Conservation (phyloP, 2,113 vertebrate genomes). For the Myiagra hebetior region DNA sequence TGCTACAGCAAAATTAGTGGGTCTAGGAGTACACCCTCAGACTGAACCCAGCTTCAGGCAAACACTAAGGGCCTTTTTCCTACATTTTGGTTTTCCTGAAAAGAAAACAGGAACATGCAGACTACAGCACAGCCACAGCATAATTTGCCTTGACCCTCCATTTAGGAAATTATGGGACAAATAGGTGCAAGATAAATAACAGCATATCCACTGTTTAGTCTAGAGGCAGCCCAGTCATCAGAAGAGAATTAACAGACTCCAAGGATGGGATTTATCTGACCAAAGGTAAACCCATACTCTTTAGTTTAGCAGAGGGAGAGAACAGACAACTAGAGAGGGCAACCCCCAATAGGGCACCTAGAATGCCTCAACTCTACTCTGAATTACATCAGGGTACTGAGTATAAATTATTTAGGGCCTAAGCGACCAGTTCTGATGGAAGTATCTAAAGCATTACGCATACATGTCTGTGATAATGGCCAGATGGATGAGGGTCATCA, state of each 20-base stretch:
- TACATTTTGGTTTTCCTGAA: neutral
- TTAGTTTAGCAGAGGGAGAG: neutral
- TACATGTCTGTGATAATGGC: fast-evolving
- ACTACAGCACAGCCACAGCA: neutral
- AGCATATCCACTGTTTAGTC: neutral
- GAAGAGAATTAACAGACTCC: neutral
- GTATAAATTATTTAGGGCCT: neutral
- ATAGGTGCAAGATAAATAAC: neutral
- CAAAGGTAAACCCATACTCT: neutral
- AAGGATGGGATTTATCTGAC: neutral
- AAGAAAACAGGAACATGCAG: neutral
- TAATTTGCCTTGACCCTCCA: neutral
- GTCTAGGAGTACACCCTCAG: neutral
- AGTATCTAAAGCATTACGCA: neutral
- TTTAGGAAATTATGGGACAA: neutral
- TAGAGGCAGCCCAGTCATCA: neutral
- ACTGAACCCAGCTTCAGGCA: neutral
- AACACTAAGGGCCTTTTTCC: neutral
- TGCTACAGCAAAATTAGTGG: neutral
- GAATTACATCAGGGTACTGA: neutral
- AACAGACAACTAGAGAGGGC: neutral
- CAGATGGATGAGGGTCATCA: neutral
- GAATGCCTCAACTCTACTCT: neutral
- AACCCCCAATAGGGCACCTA: neutral
- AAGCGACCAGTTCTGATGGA: neutral